phyloP scores from a whole-genome alignment of 1,140 invertebrate species.

The Drosophila novamexicana region DNA sequence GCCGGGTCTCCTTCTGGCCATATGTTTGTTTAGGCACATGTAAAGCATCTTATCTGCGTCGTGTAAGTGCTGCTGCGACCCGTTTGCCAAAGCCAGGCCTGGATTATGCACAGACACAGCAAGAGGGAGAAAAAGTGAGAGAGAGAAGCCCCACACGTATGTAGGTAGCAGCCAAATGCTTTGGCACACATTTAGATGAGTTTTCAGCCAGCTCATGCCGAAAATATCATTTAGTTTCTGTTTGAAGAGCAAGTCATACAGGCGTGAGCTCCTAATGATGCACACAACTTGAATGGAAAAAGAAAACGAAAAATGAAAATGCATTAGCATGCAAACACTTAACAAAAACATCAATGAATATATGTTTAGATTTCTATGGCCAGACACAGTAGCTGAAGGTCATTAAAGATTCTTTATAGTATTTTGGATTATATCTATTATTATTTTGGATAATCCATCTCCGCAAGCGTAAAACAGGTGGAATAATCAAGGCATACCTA shows the following conservation, averaged over 20 bases:
- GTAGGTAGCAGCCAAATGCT: neutral
- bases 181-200: conserved; percentile 26
- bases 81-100: conserved; percentile 36
- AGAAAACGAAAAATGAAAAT: conserved; percentile 20
- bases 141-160: neutral
- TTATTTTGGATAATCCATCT: too few relatives aligned
- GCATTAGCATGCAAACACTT: conserved; percentile 30
- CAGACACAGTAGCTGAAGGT: neutral
- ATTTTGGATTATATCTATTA: too few relatives aligned
- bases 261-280: conserved; percentile 43
- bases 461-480: too few relatives aligned
- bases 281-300: conserved; percentile 18
- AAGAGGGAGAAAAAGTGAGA: neutral
- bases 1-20: conserved; percentile 2
- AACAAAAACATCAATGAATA: neutral
- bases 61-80: conserved; percentile 40
- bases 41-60: conserved; percentile 77
- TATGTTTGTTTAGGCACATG: conserved; percentile 79
- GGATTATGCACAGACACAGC: conserved; percentile 51
- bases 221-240: conserved; percentile 49
- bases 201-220: conserved; percentile 42
- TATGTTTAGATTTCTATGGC: neutral
- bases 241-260: conserved; percentile 45
- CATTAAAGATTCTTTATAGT: neutral
- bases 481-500: too few relatives aligned